A percentile compares a stretch with the other conserved stretches of the same genome.
phyloP scores from a whole-genome alignment of 2,888 invertebrate species.

The Thecophora atra region DNA sequence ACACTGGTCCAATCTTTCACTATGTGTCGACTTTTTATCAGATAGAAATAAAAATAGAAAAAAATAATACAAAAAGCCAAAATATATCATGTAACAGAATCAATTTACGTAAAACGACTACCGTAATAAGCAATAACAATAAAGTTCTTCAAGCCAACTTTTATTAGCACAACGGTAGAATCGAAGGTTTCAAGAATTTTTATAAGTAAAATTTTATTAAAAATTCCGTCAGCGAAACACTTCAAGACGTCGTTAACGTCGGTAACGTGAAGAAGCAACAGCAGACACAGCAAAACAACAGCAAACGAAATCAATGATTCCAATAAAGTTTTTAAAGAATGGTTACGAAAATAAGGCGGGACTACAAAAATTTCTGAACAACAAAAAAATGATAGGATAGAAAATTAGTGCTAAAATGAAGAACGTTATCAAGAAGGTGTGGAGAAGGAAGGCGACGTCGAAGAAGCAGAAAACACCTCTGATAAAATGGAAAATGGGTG shows the following conservation, averaged over 20 bases:
- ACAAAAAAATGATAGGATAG: neutral
- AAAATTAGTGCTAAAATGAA: neutral
- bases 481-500: too few relatives aligned
- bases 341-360: too few relatives aligned
- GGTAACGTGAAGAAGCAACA: neutral
- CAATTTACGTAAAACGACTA: too few relatives aligned
- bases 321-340: neutral
- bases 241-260: slow-evolving; percentile 22
- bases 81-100: too few relatives aligned
- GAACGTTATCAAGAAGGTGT: neutral
- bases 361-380: neutral
- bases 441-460: neutral
- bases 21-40: too few relatives aligned
- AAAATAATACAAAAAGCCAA: too few relatives aligned
- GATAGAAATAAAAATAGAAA: too few relatives aligned
- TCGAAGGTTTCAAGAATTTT: too few relatives aligned
- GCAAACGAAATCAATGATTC: neutral
- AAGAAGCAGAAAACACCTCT: neutral
- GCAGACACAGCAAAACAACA: neutral
- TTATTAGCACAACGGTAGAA: too few relatives aligned
- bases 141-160: too few relatives aligned
- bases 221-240: slow-evolving; percentile 32
- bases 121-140: too few relatives aligned
- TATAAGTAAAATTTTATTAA: slow-evolving; percentile 13
- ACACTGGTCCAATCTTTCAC: too few relatives aligned